Evolutionary conservation across 2,113 vertebrate genomes (phyloP).

Genomic region (Ochotona princeps): DNA sequence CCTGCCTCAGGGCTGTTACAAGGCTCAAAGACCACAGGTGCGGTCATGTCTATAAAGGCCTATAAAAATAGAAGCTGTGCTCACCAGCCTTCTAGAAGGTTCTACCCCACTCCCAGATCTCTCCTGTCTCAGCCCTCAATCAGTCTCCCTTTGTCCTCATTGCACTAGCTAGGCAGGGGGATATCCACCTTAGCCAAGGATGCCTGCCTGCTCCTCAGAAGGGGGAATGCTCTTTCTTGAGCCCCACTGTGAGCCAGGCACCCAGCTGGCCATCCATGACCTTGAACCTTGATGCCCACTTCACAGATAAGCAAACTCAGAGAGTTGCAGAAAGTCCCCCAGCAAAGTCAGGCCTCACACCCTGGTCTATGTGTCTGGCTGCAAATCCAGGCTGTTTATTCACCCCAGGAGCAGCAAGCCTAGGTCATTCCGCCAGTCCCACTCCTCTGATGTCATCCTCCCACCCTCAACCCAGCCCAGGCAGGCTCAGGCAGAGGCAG

Average conservation of each 20-base stretch:
- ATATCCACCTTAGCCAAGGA: background rate
- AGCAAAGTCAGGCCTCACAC: background rate
- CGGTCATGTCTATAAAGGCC: background rate
- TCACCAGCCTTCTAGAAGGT: constrained; percentile 32
- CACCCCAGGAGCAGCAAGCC: background rate
- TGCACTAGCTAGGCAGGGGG: background rate
- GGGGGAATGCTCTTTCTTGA: background rate
- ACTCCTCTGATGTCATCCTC: background rate
- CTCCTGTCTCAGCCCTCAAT: background rate
- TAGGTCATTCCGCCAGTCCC: background rate
- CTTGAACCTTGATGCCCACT: background rate
- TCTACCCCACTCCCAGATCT: background rate
- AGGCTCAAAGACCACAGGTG: background rate
- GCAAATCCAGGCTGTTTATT: constrained; percentile 39
- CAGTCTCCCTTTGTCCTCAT: background rate
- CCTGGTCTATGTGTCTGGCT: background rate
- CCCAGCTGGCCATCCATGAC: background rate
- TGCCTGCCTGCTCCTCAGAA: no score
- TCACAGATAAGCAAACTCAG: constrained; percentile 47
- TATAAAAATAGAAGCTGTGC: constrained; percentile 2
- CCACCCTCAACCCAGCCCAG: background rate
- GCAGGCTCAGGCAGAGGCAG: constrained; percentile 61
- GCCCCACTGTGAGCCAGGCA: background rate
- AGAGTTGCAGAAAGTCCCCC: background rate
- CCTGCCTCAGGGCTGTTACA: background rate